Percentiles rank a stretch among this genome's conserved stretches.
Evolutionary conservation across 2,113 vertebrate genomes (phyloP).

Genomic region (Ammodytes dubius): DNA sequence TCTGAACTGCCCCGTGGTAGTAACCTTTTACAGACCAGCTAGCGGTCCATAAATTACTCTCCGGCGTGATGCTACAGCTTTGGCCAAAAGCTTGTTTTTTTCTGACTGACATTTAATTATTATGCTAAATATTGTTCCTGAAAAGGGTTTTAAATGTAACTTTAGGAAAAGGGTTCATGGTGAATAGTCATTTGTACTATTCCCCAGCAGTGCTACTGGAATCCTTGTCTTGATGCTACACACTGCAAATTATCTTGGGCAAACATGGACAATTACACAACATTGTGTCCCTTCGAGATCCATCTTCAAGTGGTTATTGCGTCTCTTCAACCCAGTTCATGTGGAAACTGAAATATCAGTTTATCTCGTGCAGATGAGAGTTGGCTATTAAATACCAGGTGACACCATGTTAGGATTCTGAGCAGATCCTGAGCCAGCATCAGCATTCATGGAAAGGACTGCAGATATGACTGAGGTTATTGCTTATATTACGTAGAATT

Average conservation of each 20-base stretch:
- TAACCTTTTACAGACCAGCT: constrained; percentile 77
- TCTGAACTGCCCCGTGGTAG: constrained; percentile 66
- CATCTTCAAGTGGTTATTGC: neutral
- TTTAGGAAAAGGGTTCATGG: neutral
- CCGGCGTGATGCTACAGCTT: constrained; percentile 26
- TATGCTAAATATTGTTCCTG: constrained; percentile 2
- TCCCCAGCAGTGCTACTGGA: neutral
- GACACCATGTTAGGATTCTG: too few species aligned
- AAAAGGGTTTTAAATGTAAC: constrained; percentile 15
- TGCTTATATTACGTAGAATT: too few species aligned
- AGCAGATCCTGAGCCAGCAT: too few species aligned
- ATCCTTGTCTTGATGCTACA: constrained; percentile 5
- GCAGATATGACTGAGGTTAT: too few species aligned
- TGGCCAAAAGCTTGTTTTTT: constrained; percentile 19
- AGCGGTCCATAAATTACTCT: constrained; percentile 67
- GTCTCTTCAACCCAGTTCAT: neutral
- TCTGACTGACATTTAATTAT: constrained; percentile 43
- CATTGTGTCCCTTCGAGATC: neutral
- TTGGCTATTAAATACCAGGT: too few species aligned
- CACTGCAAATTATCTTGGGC: neutral
- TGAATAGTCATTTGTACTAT: neutral
- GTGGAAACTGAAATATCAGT: too few species aligned
- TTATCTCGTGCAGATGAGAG: too few species aligned
- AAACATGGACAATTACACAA: neutral
- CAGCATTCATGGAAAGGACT: too few species aligned